These are phyloP conservation scores for Drosophila basisetae DNA, from an alignment of 2,888 invertebrate genomes.

Conservation along the genomic window DNA sequence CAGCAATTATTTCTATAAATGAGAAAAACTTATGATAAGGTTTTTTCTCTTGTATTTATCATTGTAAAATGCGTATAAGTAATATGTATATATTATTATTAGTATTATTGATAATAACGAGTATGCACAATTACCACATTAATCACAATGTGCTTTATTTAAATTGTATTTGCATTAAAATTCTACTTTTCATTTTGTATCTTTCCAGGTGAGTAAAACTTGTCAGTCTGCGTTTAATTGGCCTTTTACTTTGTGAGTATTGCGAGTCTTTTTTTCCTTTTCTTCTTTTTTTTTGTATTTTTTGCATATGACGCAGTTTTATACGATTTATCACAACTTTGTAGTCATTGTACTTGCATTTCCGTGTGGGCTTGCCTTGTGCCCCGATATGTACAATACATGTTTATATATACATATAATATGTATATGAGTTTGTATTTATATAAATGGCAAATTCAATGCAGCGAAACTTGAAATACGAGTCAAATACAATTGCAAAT, in stretches of 20 bases:
- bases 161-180: conserved; percentile 34
- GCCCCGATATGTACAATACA: conserved; percentile 54
- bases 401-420: background rate
- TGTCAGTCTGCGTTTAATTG: conserved; percentile 61
- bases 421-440: background rate
- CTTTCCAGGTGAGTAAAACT: conserved; percentile 78
- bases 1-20: too few species aligned
- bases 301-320: conserved; percentile 45
- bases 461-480: conserved; percentile 27
- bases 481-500: conserved; percentile 1
- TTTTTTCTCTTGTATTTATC: background rate
- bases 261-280: background rate
- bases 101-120: background rate
- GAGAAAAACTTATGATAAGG: too few species aligned
- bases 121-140: conserved; percentile 22
- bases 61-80: conserved; percentile 50
- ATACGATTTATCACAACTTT: conserved; percentile 45
- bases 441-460: conserved; percentile 16
- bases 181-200: conserved; percentile 38
- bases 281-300: background rate
- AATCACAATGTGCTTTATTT: conserved; percentile 41
- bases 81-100: conserved; percentile 34
- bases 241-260: conserved; percentile 41
- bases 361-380: conserved; percentile 66
- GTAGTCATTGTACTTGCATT: conserved; percentile 45